Base-by-base conservation (phyloP, 1,140 invertebrate species). In the Atopsyche davidsoni region DNA sequence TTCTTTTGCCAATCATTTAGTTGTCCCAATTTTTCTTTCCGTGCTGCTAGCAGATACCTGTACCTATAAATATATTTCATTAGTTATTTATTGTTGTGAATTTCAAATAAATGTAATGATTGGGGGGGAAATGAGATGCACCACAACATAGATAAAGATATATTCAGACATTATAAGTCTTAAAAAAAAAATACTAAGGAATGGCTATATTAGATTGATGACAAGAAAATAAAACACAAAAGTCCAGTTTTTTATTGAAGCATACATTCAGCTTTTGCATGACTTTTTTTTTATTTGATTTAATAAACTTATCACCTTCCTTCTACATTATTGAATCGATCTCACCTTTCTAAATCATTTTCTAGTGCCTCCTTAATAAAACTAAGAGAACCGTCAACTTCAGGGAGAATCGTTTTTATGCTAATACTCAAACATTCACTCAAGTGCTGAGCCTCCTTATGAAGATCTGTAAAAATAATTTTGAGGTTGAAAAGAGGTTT, bases 51-150 rank as follows among this genome's bases (percentile, higher is more conserved):
- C 24, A 47, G 18, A 28, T 32, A 43, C 13, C 43, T 14, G 18
- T 53, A 54, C 25, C 56, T 58, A 25, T 10, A 42, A 34, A 28
- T 44, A n/a, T n/a, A n/a, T n/a, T n/a, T n/a, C n/a, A n/a, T n/a
- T n/a, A n/a, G n/a, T n/a, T n/a, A n/a, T n/a, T n/a, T n/a, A n/a
- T n/a, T n/a, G n/a, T n/a, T n/a, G n/a, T n/a, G n/a, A n/a, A n/a
- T n/a, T n/a, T n/a, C n/a, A n/a, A n/a, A n/a, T n/a, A n/a, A n/a
- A n/a, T n/a, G n/a, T n/a, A n/a, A n/a, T n/a, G n/a, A n/a, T n/a
- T n/a, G n/a, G n/a, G n/a, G n/a, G n/a, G n/a, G n/a, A n/a, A n/a
- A n/a, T n/a, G n/a, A n/a, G n/a, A n/a, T n/a, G n/a, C n/a, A n/a
- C n/a, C n/a, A n/a, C n/a, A n/a, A n/a, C 16, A 50, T 11, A 40